Base-by-base conservation (phyloP, 2,113 vertebrate genomes). In the Crocuta crocuta region DNA sequence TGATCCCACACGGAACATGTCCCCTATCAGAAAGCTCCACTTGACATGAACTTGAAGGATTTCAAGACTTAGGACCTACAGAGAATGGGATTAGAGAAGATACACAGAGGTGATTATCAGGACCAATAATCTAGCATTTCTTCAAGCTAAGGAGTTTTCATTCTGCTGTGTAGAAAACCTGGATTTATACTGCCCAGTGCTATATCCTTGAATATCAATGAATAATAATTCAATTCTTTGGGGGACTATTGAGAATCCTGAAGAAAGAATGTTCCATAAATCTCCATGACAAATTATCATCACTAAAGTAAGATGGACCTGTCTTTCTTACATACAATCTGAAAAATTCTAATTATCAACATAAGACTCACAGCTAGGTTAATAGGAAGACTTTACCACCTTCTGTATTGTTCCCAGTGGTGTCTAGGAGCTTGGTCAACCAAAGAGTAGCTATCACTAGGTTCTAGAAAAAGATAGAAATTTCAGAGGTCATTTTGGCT, bases 281-380 rank as follows among this genome's bases (percentile, higher is more conserved):
- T 66, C 28, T 58, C 53, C 80, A 5, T 68, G 63, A 63, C 35
- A 53, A 90, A 48, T 97, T 74, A 33, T 71, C 35, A 89, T 43
- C 50, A 79, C 23, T 94, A 45, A 89, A 31, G 48, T 89, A 80
- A 80, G 43, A 61, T 39, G 24, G 94, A 31, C 26, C 76, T 31
- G 9, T 89, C 80, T 89, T 8, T 85, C 10, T 92, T 78, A 58
- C 1, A 66, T 35, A 33, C 9, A 82, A 19, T 84, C 28, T 93
- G 81, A 93, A 90, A 89, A 92, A 26, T 79, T 10, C 24, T 83
- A 43, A 71, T 89, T 96, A 80, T 73, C n/a, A 81, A 58, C 33
- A 4, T 43, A 65, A 92, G 39, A 70, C 10, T 89, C 87, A 82
- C 9, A 70, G 15, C 65, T 86, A 31, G 2, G 10, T 89, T 89